phyloP scores from a whole-genome alignment of 2,888 invertebrate species.

The Eupithecia insigniata region DNA sequence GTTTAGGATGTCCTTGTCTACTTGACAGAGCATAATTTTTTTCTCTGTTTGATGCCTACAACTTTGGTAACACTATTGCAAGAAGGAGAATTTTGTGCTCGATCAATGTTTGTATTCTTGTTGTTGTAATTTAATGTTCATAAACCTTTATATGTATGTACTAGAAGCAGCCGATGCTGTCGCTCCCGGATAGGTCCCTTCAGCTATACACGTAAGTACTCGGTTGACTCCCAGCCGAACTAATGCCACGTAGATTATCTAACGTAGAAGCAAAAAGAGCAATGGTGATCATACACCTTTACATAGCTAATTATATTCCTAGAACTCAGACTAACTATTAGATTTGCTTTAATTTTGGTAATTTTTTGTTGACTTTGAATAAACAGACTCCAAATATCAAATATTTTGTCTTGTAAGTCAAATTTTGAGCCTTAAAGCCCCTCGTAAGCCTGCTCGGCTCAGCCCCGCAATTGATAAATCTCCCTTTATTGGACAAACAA shows the following conservation, averaged over 20 bases:
- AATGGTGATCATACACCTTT: not conserved
- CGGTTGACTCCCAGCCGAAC: no score
- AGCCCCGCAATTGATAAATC: slow-evolving; percentile 59
- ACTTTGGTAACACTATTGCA: no score
- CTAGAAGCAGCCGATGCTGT: no score
- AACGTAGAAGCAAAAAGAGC: no score
- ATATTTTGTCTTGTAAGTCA: slow-evolving; percentile 31
- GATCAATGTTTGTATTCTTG: not conserved
- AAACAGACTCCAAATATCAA: slow-evolving; percentile 5
- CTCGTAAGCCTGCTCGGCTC: slow-evolving; percentile 46
- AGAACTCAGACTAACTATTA: not conserved
- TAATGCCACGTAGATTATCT: no score
- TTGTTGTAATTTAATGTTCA: not conserved
- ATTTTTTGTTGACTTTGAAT: not conserved
- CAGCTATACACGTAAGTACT: no score
- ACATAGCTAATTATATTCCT: not conserved
- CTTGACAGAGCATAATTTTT: not conserved
- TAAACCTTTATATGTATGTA: not conserved
- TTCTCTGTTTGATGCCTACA: not conserved
- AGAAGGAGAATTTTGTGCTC: not conserved
- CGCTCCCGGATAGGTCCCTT: no score
- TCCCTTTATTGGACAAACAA: slow-evolving; percentile 70
- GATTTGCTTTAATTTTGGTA: not conserved
- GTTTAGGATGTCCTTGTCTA: not conserved
- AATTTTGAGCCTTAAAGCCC: slow-evolving; percentile 32